Base-by-base conservation (phyloP, 1,140 invertebrate species). In the Bicyclus anynana region DNA sequence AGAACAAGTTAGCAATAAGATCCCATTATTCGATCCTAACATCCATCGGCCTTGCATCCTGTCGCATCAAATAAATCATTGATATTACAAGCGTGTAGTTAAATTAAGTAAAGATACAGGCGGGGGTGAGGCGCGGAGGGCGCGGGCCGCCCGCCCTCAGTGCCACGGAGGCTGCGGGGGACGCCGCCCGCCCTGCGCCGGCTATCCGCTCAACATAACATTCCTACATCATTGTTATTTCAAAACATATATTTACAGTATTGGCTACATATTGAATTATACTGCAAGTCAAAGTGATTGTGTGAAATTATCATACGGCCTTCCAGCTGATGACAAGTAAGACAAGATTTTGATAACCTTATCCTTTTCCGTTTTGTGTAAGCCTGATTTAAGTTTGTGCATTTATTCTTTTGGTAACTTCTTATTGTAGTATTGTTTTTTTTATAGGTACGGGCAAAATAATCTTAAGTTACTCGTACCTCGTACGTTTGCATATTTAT, bases 161-260 rank as follows among this genome's bases (percentile, higher is more conserved):
- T 87, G 76, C 73, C 77, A 76, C 80, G 81, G 80, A 84, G 84
- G 81, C 81, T 84, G 81, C 71, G 80, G 77, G 54, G 48, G 60
- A 59, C 60, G 69, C 69, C 74, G 75, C 68, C 76, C 77, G 75
- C 75, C 74, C 74, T 72, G 61, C 51, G 52, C 46, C 57, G 66
- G 37, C 18, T 17, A 49, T 27, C 10, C 37, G 14, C 38, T 26
- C 29, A 27, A 17, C 47, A 54, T 26, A 52, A 60, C 40, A 60
- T 26, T 51, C 42, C 47, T 55, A 60, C 48, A 51, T 40, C 21
- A 54, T 21, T 52, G 47, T 61, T 50, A 38, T 53, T 47, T 53
- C 14, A 21, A 17, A 2, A 16, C 13, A 18, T 6, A 47, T 14
- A 55, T 26, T 53, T 16, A 46, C 14, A 33, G n/a, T n/a, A n/a